phyloP scores from a whole-genome alignment of 2,113 vertebrate genomes.

The Rissa tridactyla region DNA sequence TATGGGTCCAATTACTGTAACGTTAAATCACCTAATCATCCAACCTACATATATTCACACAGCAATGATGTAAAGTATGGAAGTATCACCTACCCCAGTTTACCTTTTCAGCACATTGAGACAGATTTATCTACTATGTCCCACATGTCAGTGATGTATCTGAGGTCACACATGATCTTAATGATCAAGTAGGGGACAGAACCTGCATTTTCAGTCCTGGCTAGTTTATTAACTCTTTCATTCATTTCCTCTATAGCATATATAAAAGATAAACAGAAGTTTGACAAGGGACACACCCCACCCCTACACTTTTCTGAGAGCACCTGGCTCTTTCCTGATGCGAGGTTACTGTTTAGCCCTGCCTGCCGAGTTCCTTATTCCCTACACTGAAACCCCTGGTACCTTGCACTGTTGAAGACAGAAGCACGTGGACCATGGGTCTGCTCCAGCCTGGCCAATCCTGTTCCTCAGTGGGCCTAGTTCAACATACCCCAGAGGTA shows the following conservation, averaged over 20 bases:
- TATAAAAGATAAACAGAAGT: background rate
- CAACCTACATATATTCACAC: background rate
- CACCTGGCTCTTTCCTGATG: background rate
- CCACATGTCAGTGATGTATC: background rate
- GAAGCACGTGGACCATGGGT: background rate
- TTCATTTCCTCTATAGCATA: background rate
- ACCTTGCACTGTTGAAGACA: background rate
- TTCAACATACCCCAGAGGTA: background rate
- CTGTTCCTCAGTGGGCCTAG: background rate
- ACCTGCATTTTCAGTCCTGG: background rate
- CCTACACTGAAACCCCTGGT: background rate
- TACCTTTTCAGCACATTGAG: background rate
- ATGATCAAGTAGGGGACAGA: background rate
- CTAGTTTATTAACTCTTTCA: background rate
- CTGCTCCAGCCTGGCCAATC: background rate
- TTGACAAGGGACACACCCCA: background rate
- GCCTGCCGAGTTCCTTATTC: background rate
- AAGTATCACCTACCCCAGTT: background rate
- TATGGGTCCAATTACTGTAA: background rate
- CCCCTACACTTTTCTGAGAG: background rate
- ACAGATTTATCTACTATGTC: background rate
- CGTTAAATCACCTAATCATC: background rate
- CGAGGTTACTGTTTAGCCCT: background rate
- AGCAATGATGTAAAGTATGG: background rate
- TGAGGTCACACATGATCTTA: background rate